Evolutionary conservation across 2,113 vertebrate species (phyloP).

Genomic region (Limanda limanda): DNA sequence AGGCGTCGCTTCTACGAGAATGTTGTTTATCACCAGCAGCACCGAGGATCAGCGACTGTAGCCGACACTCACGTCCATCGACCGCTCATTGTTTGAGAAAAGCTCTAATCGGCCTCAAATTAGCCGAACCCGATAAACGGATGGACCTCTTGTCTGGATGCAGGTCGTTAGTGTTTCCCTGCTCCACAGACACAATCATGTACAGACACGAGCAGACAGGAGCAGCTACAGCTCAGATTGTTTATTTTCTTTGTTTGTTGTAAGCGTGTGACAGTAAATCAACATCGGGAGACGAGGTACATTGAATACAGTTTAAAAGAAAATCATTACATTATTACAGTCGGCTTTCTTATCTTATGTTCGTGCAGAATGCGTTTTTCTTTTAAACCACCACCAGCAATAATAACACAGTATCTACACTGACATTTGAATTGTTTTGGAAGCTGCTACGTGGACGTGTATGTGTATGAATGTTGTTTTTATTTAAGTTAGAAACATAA

Average conservation of each 20-base stretch:
- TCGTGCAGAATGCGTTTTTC: too few species aligned
- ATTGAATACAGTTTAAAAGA: neutral
- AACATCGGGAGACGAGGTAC: neutral
- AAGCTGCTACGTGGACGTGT: neutral
- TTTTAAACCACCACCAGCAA: too few species aligned
- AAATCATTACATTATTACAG: too few species aligned
- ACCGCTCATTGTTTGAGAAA: slow-evolving; percentile 25
- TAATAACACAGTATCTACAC: neutral
- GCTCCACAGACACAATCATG: neutral
- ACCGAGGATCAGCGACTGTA: neutral
- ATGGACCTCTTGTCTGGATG: slow-evolving; percentile 6
- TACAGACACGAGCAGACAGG: neutral
- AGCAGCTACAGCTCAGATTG: neutral
- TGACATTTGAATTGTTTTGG: slow-evolving; percentile 17
- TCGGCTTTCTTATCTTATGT: too few species aligned
- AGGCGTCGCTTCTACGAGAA: neutral
- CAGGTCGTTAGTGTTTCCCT: neutral
- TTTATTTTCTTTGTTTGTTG: neutral
- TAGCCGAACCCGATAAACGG: neutral
- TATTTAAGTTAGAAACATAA: slow-evolving; percentile 14
- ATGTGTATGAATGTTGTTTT: neutral
- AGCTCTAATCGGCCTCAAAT: slow-evolving; percentile 17
- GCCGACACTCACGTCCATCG: slow-evolving; percentile 15
- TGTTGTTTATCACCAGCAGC: slow-evolving; percentile 19
- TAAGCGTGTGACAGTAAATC: neutral